Conservation (phyloP, 2,888 invertebrate genomes). For the Leucophenga montana region DNA sequence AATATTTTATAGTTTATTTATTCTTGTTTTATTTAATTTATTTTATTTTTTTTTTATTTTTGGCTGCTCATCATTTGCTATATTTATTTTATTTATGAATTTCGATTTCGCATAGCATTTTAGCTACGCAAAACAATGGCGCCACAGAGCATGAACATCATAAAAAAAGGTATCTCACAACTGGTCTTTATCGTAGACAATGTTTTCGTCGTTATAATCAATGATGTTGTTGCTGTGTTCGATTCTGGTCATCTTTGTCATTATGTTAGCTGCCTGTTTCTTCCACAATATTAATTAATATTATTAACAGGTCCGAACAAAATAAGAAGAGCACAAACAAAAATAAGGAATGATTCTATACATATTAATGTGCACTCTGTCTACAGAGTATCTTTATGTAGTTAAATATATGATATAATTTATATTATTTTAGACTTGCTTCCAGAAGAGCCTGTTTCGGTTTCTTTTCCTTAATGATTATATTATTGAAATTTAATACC, state of each 20-base stretch:
- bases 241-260: not conserved
- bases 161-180: not conserved
- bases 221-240: not conserved
- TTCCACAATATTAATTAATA: slow-evolving; percentile 31
- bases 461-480: not conserved
- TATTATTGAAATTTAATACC: not conserved
- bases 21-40: slow-evolving; percentile 53
- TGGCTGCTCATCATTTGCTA: slow-evolving; percentile 27
- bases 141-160: slow-evolving; percentile 39
- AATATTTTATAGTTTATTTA: slow-evolving; percentile 58
- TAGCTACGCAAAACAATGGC: slow-evolving; percentile 34
- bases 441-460: slow-evolving; percentile 9
- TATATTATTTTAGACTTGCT: not conserved
- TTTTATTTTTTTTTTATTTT: slow-evolving; percentile 13
- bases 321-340: slow-evolving; percentile 18
- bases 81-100: slow-evolving; percentile 23
- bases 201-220: not conserved
- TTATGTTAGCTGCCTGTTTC: not conserved
- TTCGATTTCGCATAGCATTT: slow-evolving; percentile 37
- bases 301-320: slow-evolving; percentile 27
- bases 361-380: slow-evolving; percentile 42
- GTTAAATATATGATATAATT: slow-evolving; percentile 32
- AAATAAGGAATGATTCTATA: slow-evolving; percentile 58
- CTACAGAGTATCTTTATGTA: not conserved
- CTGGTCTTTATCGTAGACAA: slow-evolving; percentile 4